Evolutionary conservation across 1,140 invertebrate species (phyloP).

Genomic region (Hypsibius dujardini): DNA sequence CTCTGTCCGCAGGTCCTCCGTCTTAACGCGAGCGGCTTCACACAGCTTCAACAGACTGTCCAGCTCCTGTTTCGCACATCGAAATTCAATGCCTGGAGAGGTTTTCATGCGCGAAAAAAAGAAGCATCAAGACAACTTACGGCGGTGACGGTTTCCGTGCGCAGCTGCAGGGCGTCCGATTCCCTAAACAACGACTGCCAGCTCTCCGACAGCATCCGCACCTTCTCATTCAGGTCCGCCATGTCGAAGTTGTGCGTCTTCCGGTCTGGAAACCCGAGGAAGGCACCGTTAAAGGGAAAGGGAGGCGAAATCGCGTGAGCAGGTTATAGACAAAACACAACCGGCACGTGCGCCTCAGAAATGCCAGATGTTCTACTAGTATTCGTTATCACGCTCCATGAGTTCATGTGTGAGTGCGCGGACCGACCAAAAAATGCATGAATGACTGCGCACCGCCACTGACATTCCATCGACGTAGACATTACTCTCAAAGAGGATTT

Average conservation of each 20-base stretch:
- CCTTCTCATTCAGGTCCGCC: neutral
- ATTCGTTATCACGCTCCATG: too few relatives aligned
- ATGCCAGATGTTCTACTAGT: too few relatives aligned
- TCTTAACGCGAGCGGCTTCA: neutral
- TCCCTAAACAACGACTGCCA: neutral
- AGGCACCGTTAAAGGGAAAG: too few relatives aligned
- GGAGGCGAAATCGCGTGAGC: too few relatives aligned
- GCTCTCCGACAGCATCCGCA: neutral
- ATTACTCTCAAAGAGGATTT: too few relatives aligned
- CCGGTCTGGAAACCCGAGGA: neutral
- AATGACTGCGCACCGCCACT: too few relatives aligned
- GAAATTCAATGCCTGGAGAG: neutral
- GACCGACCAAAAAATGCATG: too few relatives aligned
- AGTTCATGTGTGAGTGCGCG: too few relatives aligned
- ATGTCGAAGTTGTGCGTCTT: neutral
- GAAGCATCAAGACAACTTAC: neutral
- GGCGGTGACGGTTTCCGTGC: neutral
- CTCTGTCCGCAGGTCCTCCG: neutral
- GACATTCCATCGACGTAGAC: too few relatives aligned
- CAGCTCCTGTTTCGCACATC: slow-evolving; percentile 4
- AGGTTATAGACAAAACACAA: too few relatives aligned
- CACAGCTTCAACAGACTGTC: slow-evolving; percentile 3
- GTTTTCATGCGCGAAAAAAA: neutral
- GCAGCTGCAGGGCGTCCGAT: slow-evolving; percentile 1
- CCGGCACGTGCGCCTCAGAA: too few relatives aligned